Evolutionary conservation across 2,888 invertebrate species (phyloP), one percentile per base, ranked within the genome.

Genomic region (Sturmia bella): DNA sequence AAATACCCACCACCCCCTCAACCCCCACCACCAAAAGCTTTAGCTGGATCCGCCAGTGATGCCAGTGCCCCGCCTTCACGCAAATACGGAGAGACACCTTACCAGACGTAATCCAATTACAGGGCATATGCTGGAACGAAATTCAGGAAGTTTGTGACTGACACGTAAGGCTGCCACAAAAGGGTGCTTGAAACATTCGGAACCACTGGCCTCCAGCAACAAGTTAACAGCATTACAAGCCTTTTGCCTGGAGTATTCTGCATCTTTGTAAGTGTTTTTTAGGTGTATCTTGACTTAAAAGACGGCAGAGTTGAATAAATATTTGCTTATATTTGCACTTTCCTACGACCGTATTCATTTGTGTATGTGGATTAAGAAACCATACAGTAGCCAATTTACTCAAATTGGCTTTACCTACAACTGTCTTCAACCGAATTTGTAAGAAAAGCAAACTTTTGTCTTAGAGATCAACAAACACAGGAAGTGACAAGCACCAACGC

Each of bases 361-460:
- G 17, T 80, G 45, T 72, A 17, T 19, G 24, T 64, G 39, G 84
- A 84, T 82, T 83, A 48, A 50, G 77, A 75, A 63, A 82, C 80
- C 80, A 82, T 54, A 87, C 88, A 85, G 88, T 86, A 88, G 87
- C 87, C 85, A 86, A 86, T 86, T 87, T 84, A 81, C 68, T 68
- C 85, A 88, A 88, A 88, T 88, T 87, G 87, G 87, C 87, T 86
- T 85, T 87, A 88, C 88, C 88, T 87, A 61, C 87, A 43, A 85
- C 87, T 86, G 84, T 84, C 84, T 79, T 82, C 74, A 70, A 74
- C 70, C 64, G 78, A 74, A 73, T 70, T 75, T 82, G 78, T 82
- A 82, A 78, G 74, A 82, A 82, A 70, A 78, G 37, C 48, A 78
- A 78, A 70, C 64, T 82, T 70, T 75, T 69, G 68, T 63, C 64